Percentiles rank a stretch among this genome's conserved stretches.
These are phyloP conservation scores for Cyprinodon diabolis DNA, from an alignment of 2,797 vertebrate genomes.

Conservation along the genomic window DNA sequence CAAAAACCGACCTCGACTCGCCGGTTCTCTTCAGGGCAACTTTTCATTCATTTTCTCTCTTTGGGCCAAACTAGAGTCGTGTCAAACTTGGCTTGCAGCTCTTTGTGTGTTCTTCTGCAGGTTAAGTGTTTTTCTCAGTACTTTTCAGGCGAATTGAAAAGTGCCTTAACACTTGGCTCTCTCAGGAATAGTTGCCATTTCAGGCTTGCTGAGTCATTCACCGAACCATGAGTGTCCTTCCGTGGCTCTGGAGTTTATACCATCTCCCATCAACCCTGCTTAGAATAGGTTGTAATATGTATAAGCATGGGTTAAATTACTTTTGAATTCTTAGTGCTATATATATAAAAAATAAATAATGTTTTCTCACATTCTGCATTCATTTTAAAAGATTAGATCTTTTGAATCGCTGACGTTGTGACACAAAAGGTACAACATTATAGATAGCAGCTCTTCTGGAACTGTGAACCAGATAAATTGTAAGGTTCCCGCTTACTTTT, in stretches of 20 bases:
- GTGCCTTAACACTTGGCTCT: slow-evolving; percentile 64
- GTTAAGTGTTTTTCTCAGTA: slow-evolving; percentile 76
- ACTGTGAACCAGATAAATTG: too few species aligned
- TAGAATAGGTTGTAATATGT: slow-evolving; percentile 26
- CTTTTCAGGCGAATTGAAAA: slow-evolving; percentile 66
- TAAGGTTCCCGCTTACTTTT: too few species aligned
- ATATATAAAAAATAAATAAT: too few species aligned
- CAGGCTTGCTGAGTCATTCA: slow-evolving; percentile 62
- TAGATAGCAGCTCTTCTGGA: too few species aligned
- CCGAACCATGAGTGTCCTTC: slow-evolving; percentile 57
- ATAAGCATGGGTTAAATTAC: not conserved
- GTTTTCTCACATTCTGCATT: too few species aligned
- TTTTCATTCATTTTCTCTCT: slow-evolving; percentile 51
- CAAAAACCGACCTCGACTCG: slow-evolving; percentile 42
- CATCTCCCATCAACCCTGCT: slow-evolving; percentile 42
- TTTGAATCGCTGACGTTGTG: too few species aligned
- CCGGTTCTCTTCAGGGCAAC: slow-evolving; percentile 42
- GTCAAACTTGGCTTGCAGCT: slow-evolving; percentile 48
- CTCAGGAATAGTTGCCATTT: slow-evolving; percentile 68
- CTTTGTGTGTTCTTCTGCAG: slow-evolving; percentile 58
- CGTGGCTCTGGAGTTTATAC: slow-evolving; percentile 32
- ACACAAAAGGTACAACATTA: too few species aligned
- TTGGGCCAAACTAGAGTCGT: slow-evolving; percentile 51
- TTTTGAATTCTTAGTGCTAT: too few species aligned
- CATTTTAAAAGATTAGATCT: too few species aligned